Percentiles rank a stretch among this genome's conserved stretches.
phyloP scores from a whole-genome alignment of 2,113 vertebrate genomes.

The Dicrurus megarhynchus region DNA sequence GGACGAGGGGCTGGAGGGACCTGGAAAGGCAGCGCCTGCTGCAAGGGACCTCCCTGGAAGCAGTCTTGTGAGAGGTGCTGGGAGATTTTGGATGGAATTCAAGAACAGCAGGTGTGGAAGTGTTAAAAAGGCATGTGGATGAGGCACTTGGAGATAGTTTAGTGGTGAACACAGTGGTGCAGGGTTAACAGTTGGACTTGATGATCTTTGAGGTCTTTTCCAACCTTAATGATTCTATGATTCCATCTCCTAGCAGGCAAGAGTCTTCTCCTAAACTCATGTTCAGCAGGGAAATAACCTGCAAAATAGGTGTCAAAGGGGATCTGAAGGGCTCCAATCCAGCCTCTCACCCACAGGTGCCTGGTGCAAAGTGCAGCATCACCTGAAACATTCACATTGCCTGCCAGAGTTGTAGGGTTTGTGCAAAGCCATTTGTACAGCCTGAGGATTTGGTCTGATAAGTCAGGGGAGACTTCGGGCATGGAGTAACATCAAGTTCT shows the following conservation, averaged over 20 bases:
- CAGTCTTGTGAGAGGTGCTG: neutral
- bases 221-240: neutral
- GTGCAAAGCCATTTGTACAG: neutral
- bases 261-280: neutral
- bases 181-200: neutral
- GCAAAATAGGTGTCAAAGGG: neutral
- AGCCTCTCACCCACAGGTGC: neutral
- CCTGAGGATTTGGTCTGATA: neutral
- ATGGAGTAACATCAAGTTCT: neutral
- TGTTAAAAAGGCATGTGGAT: neutral
- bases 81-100: neutral
- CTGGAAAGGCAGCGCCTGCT: neutral
- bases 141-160: neutral
- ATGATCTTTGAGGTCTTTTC: neutral
- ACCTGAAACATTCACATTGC: neutral
- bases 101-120: neutral
- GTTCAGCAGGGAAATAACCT: neutral
- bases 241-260: neutral
- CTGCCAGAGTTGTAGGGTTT: neutral
- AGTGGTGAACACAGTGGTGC: neutral
- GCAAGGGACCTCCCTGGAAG: neutral
- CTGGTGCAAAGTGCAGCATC: neutral
- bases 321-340: neutral
- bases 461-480: neutral
- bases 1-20: neutral